These are phyloP conservation scores for Tetraneura akinire DNA, from an alignment of 1,140 invertebrate species.

Conservation along the genomic window DNA sequence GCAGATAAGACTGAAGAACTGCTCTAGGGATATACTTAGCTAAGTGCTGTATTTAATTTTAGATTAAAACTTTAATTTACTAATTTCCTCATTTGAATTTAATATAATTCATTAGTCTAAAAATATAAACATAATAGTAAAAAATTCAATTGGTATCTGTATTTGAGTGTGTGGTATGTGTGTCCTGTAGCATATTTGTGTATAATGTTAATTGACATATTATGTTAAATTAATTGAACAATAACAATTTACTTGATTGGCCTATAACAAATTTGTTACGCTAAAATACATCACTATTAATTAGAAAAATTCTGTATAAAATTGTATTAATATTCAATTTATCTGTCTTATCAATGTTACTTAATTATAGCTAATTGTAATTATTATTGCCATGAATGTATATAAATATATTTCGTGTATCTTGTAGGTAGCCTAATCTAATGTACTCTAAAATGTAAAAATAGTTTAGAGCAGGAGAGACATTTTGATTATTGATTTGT, in stretches of 20 bases:
- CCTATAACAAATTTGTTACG: background rate
- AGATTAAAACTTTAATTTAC: constrained; percentile 17
- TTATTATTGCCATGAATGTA: background rate
- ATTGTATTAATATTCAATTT: constrained; percentile 8
- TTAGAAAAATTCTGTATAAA: constrained; percentile 10
- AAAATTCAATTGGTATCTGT: constrained; percentile 25
- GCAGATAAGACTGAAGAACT: constrained; percentile 43
- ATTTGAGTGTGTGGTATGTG: too few relatives aligned
- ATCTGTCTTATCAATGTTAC: constrained; percentile 8
- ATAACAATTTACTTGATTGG: constrained; percentile 5
- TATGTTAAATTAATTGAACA: constrained; percentile 14
- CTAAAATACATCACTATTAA: constrained; percentile 8
- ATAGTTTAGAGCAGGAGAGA: constrained; percentile 9
- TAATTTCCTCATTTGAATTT: background rate
- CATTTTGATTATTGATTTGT: background rate
- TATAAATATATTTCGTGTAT: background rate
- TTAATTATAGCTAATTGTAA: background rate
- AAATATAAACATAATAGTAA: background rate
- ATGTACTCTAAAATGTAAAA: background rate
- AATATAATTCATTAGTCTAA: constrained; percentile 16
- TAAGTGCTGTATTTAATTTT: constrained; percentile 37
- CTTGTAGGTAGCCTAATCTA: background rate
- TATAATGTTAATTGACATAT: constrained; percentile 25
- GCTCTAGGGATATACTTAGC: constrained; percentile 23
- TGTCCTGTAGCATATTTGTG: constrained; percentile 5